A percentile compares a stretch with the other conserved stretches of the same genome.
Evolutionary conservation across 2,797 vertebrate species (phyloP).

Genomic region (Pelobates cultripes): DNA sequence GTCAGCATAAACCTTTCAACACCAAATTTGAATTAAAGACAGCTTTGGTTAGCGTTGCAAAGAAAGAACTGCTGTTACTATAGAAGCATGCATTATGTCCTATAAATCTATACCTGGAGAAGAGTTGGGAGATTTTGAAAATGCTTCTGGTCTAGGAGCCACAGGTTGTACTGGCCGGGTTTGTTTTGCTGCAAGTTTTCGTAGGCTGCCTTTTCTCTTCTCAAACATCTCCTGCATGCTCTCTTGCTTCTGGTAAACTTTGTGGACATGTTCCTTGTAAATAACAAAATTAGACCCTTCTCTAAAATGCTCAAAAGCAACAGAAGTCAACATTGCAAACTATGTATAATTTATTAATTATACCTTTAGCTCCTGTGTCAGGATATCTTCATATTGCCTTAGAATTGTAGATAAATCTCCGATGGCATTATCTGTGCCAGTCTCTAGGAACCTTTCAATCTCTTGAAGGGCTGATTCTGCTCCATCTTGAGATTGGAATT

Average conservation of each 20-base stretch:
- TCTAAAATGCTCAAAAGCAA: background rate
- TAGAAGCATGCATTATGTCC: no score
- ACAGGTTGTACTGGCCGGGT: slow-evolving; percentile 94
- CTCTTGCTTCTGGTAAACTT: slow-evolving; percentile 90
- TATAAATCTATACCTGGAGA: slow-evolving; percentile 75
- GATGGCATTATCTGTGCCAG: slow-evolving; percentile 79
- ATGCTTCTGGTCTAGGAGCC: slow-evolving; percentile 91
- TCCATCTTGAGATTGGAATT: slow-evolving; percentile 96
- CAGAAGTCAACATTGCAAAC: background rate
- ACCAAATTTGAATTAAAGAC: no score
- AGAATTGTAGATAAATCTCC: slow-evolving; percentile 79
- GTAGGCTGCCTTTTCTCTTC: slow-evolving; percentile 89
- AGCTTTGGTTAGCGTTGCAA: no score
- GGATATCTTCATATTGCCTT: slow-evolving; percentile 83
- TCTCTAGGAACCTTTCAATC: slow-evolving; percentile 90
- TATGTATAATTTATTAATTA: slow-evolving; percentile 2
- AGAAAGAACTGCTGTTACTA: no score
- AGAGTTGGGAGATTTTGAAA: slow-evolving; percentile 86
- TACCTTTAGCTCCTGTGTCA: slow-evolving; percentile 88
- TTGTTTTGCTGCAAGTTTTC: slow-evolving; percentile 96
- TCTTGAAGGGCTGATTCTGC: slow-evolving; percentile 93
- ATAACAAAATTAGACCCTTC: background rate
- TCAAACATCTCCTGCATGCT: slow-evolving; percentile 97
- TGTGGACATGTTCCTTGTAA: slow-evolving; percentile 87
- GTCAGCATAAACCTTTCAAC: no score